phyloP scores from a whole-genome alignment of 2,113 vertebrate species.

The Galemys pyrenaicus region DNA sequence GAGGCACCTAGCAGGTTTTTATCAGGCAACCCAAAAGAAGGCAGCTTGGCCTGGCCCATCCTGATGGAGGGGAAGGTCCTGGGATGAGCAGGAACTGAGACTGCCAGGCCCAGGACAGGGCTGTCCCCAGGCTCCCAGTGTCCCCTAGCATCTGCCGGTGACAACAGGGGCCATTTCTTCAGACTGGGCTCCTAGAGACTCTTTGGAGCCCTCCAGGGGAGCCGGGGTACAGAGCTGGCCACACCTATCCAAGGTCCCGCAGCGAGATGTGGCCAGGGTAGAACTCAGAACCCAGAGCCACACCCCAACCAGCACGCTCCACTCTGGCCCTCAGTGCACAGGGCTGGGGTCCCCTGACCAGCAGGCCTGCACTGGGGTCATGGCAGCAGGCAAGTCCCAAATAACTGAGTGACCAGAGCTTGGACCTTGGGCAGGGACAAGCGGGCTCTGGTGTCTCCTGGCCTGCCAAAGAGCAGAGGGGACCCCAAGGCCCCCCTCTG shows the following conservation, averaged over 20 bases:
- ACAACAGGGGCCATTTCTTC: too few species aligned
- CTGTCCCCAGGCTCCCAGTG: too few species aligned
- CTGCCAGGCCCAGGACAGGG: too few species aligned
- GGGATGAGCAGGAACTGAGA: too few species aligned
- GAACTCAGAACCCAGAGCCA: not conserved
- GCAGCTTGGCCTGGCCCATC: too few species aligned
- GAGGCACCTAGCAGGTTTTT: too few species aligned
- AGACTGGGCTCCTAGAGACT: not conserved
- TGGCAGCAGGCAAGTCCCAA: accelerated
- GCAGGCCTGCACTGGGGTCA: not conserved
- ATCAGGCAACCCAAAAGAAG: too few species aligned
- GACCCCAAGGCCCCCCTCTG: not conserved
- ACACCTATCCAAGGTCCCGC: too few species aligned
- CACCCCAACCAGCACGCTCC: accelerated
- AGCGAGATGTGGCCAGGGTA: not conserved
- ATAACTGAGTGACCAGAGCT: not conserved
- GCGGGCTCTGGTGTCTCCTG: not conserved
- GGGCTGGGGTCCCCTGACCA: not conserved
- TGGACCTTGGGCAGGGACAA: not conserved
- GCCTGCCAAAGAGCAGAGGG: not conserved
- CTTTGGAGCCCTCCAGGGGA: accelerated
- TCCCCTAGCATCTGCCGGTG: too few species aligned
- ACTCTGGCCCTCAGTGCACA: not conserved
- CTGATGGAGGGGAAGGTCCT: too few species aligned
- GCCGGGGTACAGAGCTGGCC: not conserved